phyloP scores from a whole-genome alignment of 2,888 invertebrate species.

The Spicauda simplicius region DNA sequence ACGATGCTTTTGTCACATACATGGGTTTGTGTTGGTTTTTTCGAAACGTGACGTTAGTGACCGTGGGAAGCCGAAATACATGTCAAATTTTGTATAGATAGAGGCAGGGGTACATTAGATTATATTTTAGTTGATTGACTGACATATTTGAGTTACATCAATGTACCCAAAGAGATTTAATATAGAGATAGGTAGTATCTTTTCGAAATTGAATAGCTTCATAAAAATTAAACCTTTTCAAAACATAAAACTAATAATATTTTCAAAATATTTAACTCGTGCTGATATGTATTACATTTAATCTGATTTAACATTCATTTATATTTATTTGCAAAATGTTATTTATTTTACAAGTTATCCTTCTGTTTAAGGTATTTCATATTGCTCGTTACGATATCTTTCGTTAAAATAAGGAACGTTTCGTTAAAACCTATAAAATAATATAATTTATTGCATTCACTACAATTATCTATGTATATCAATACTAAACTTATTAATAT shows the following conservation, averaged over 20 bases:
- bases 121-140: no score
- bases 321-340: no score
- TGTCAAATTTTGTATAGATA: no score
- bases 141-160: not conserved
- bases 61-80: no score
- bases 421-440: conserved; percentile 36
- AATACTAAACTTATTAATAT: conserved; percentile 17
- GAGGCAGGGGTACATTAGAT: no score
- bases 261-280: not conserved
- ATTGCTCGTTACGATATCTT: conserved; percentile 39
- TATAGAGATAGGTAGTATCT: no score
- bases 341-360: no score
- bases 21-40: no score
- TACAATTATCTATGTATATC: conserved; percentile 11
- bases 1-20: no score
- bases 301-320: not conserved
- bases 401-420: conserved; percentile 20
- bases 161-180: no score
- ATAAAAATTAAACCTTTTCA: not conserved
- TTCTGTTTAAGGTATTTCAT: conserved; percentile 15
- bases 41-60: no score
- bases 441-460: conserved; percentile 49
- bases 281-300: not conserved
- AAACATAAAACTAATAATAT: not conserved
- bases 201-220: not conserved